phyloP scores from a whole-genome alignment of 2,888 invertebrate genomes.

The Baronia brevicornis region DNA sequence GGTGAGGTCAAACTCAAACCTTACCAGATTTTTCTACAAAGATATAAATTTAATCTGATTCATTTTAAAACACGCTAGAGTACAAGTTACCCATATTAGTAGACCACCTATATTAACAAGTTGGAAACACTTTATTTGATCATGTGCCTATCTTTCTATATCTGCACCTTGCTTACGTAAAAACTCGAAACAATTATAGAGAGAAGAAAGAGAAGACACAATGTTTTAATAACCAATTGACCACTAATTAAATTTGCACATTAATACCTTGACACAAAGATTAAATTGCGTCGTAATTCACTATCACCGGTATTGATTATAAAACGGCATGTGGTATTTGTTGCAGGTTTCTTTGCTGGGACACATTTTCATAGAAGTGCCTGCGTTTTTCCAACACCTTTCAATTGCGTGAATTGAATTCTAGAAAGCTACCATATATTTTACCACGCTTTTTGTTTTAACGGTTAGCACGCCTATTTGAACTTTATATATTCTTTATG shows the following conservation, averaged over 20 bases:
- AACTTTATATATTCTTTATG: conserved; percentile 6
- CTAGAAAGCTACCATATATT: conserved; percentile 58
- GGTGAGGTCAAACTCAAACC: too few species aligned
- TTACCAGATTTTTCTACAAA: background rate
- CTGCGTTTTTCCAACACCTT: conserved; percentile 72
- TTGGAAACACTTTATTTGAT: conserved; percentile 25
- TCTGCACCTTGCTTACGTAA: conserved; percentile 70
- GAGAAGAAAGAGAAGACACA: conserved; percentile 37
- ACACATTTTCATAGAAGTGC: conserved; percentile 72
- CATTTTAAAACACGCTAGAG: background rate
- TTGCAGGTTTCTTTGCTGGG: conserved; percentile 60
- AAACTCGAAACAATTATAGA: conserved; percentile 70
- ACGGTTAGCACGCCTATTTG: conserved; percentile 8
- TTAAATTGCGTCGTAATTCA: conserved; percentile 47
- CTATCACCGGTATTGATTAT: conserved; percentile 45
- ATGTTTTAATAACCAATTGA: conserved; percentile 52
- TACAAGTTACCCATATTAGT: conserved; percentile 4
- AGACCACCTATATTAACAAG: conserved; percentile 31
- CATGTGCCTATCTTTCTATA: conserved; percentile 41
- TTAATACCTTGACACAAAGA: conserved; percentile 49
- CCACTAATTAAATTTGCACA: conserved; percentile 51
- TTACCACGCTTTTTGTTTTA: conserved; percentile 14
- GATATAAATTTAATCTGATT: conserved; percentile 13
- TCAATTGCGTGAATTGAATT: conserved; percentile 69
- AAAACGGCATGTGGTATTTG: conserved; percentile 58